Evolutionary conservation across 2,888 invertebrate species (phyloP).

Genomic region (Macaria notata): DNA sequence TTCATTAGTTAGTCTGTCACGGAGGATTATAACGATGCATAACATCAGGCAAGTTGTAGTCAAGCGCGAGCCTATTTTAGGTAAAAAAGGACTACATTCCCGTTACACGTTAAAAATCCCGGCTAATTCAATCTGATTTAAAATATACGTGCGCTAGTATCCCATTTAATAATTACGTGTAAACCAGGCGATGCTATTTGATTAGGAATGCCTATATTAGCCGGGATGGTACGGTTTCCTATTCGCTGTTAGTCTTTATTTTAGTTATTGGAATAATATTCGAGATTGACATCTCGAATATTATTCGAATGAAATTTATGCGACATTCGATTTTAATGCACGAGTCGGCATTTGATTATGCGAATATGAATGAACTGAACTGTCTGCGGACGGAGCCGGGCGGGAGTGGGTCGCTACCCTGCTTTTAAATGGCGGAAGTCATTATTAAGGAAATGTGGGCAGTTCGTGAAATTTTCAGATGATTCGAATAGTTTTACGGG

Average conservation of each 20-base stretch:
- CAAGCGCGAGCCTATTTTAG: too few species aligned
- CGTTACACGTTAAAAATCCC: not conserved
- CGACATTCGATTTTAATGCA: constrained; percentile 13
- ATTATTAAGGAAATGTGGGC: too few species aligned
- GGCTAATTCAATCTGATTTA: not conserved
- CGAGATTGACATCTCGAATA: constrained; percentile 20
- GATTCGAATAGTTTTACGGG: too few species aligned
- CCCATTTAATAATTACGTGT: not conserved
- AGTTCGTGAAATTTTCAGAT: too few species aligned
- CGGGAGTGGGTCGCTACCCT: not conserved
- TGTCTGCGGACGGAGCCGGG: not conserved
- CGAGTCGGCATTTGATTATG: constrained; percentile 12
- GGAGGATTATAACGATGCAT: not conserved
- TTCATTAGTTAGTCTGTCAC: constrained; percentile 5
- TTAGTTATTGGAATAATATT: too few species aligned
- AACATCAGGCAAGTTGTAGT: too few species aligned
- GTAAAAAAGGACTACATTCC: not conserved
- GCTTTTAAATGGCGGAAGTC: too few species aligned
- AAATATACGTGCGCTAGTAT: not conserved
- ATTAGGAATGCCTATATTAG: not conserved
- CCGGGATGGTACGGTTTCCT: not conserved
- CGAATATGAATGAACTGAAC: constrained; percentile 13
- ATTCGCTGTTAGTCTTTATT: constrained; percentile 24
- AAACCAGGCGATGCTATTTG: not conserved
- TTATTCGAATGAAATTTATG: constrained; percentile 27